Conservation (phyloP, 2,113 vertebrate genomes). For the Myrmecophaga tridactyla region DNA sequence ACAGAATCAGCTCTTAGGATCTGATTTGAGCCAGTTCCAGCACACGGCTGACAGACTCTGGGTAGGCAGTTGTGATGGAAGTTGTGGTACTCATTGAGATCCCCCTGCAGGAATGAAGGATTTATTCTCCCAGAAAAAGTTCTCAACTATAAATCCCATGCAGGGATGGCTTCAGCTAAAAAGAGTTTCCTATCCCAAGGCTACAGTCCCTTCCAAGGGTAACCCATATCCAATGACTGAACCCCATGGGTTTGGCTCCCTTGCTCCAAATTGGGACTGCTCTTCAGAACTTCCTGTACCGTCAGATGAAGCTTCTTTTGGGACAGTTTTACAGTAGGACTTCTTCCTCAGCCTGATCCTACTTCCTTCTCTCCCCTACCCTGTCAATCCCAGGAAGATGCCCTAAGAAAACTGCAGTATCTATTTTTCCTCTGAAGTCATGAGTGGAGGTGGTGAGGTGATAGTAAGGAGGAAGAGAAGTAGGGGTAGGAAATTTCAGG, state of each 20-base stretch:
- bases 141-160: not conserved
- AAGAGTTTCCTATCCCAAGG: conserved; percentile 5
- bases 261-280: not conserved
- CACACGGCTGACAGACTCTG: not conserved
- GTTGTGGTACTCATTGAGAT: not conserved
- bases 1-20: not conserved
- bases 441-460: not conserved
- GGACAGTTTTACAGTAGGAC: not conserved
- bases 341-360: not conserved
- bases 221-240: not conserved
- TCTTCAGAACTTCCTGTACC: not conserved
- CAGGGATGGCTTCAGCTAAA: not conserved
- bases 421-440: not conserved
- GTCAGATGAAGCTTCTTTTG: not conserved
- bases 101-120: not conserved
- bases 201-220: not conserved
- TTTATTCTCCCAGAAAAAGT: not conserved
- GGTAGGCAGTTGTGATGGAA: not conserved
- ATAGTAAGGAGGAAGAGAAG: not conserved
- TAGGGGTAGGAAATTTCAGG: not conserved
- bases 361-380: not conserved
- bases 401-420: not conserved
- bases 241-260: not conserved
- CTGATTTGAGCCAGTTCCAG: not conserved
- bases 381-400: not conserved